Evolutionary conservation across 2,113 vertebrate genomes (phyloP).

Genomic region (Chionomys nivalis): DNA sequence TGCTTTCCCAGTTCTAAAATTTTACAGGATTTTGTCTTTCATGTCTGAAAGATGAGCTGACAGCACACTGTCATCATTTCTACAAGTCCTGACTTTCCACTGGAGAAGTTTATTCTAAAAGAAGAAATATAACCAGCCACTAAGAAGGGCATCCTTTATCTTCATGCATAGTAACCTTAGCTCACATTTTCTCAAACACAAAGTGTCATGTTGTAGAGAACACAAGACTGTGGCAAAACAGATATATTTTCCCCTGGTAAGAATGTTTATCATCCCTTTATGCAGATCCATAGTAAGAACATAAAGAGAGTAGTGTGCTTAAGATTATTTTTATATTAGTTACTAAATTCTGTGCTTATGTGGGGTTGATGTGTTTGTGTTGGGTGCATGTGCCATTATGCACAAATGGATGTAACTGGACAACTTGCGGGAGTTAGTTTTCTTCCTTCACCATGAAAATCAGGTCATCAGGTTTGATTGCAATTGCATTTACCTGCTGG

Average conservation of each 20-base stretch:
- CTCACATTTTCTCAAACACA: neutral
- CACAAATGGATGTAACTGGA: neutral
- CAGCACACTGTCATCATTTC: neutral
- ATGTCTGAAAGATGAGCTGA: neutral
- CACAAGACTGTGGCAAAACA: fast-evolving
- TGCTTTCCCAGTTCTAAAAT: constrained; percentile 19
- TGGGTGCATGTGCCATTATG: neutral
- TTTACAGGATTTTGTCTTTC: constrained; percentile 59
- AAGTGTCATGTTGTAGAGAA: neutral
- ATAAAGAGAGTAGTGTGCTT: too few relatives aligned
- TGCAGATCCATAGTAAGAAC: neutral
- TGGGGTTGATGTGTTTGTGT: neutral
- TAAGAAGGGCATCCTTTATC: neutral
- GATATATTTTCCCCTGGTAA: too few relatives aligned
- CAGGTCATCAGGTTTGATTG: too few relatives aligned
- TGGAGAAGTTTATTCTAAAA: neutral
- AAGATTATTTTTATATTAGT: neutral
- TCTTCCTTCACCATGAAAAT: neutral
- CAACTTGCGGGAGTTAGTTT: neutral
- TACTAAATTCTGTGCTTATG: too few relatives aligned
- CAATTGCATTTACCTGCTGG: neutral
- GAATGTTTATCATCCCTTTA: too few relatives aligned
- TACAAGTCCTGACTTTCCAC: neutral
- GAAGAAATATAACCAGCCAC: neutral
- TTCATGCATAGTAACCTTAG: neutral